phyloP scores from a whole-genome alignment of 2,797 vertebrate genomes.

The Xenops minutus region DNA sequence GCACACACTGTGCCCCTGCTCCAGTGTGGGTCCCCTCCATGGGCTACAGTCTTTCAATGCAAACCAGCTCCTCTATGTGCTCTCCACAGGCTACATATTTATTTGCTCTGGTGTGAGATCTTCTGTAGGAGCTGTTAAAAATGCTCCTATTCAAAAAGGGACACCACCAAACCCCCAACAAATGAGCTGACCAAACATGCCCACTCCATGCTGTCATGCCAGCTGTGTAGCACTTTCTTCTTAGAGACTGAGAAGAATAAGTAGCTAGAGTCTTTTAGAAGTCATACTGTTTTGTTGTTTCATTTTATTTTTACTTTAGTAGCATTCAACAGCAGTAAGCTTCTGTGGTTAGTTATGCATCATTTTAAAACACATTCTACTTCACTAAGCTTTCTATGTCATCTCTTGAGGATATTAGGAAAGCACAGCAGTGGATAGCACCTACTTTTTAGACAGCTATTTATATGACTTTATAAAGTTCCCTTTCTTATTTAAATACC shows the following conservation, averaged over 20 bases:
- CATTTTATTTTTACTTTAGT: background rate
- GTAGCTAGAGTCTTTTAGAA: background rate
- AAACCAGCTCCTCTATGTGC: background rate
- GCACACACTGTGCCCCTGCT: background rate
- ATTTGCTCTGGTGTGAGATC: background rate
- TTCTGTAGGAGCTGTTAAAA: background rate
- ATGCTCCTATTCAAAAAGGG: background rate
- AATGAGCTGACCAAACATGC: rapidly evolving
- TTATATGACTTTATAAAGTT: background rate
- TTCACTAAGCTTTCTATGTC: background rate
- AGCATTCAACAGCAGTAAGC: background rate
- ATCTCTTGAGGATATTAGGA: background rate
- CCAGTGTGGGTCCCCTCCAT: rapidly evolving
- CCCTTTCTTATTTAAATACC: background rate
- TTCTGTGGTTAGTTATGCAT: background rate
- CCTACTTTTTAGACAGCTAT: background rate
- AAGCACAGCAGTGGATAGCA: background rate
- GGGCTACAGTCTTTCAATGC: background rate
- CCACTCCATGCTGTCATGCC: too few relatives aligned
- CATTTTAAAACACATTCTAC: background rate
- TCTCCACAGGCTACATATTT: too few relatives aligned
- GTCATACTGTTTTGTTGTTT: background rate
- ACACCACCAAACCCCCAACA: background rate
- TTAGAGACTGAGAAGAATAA: background rate
- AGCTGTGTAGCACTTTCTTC: background rate